Evolutionary conservation across 2,888 invertebrate species (phyloP), one percentile per base, ranked within the genome.

Genomic region (Archips crataeganus): DNA sequence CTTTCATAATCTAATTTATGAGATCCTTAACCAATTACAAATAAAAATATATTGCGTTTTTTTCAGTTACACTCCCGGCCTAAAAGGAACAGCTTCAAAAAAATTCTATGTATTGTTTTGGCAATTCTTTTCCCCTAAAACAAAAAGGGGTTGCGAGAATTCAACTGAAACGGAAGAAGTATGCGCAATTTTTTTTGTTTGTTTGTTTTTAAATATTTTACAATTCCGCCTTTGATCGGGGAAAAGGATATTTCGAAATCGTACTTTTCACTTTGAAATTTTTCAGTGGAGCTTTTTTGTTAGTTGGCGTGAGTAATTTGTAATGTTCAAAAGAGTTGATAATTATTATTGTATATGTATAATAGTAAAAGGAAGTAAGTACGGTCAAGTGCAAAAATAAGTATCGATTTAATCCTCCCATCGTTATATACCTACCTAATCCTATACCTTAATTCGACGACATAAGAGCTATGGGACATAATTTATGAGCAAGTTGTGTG

Each of bases 91-190:
- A 67, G 76, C 75, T 79, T 79, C 78, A 76, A 77, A 77, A 81
- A 81, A 78, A 79, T 81, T 70, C 77, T 80, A 83, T 79, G 87
- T 86, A 88, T 89, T 90, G 87, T 91, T 87, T 85, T 77, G 76
- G 76, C 79, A 83, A 84, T 82, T 81, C 82, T 82, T 84, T 82
- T 78, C 82, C 80, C 79, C 81, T 83, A 77, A 75, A 79, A 81
- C 79, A 82, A 81, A 87, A 54, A 92, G 88, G 93, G 93, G 86
- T 87, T 85, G 82, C 87, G 87, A 88, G 90, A 87, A 85, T 82
- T 79, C 76, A 83, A 84, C 85, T 85, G 83, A 80, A 88, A 87
- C 82, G 85, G 65, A 78, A 76, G 82, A 88, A 89, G 88, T 89
- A 91, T 91, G 88, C 86, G 77, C 79, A 79, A 77, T 78, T 78